These are phyloP conservation scores for Griposia aprilina DNA, from an alignment of 2,888 invertebrate species.

Conservation along the genomic window DNA sequence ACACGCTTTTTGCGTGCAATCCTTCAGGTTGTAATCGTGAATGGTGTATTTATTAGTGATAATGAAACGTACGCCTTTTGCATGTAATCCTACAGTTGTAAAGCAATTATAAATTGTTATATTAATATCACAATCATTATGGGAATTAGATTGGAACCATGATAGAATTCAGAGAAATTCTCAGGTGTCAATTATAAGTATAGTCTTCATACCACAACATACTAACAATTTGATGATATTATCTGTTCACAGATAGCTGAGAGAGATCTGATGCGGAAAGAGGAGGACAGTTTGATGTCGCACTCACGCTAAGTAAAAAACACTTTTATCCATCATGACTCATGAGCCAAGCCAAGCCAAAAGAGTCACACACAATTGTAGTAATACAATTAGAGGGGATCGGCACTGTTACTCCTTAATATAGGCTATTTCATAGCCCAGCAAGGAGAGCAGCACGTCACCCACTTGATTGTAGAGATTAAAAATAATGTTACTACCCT, in stretches of 20 bases:
- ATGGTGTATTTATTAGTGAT: neutral
- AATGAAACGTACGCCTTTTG: neutral
- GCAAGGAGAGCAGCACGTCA: too few species aligned
- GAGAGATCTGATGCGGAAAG: conserved; percentile 29
- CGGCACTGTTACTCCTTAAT: too few species aligned
- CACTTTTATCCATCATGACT: neutral
- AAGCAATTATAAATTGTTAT: conserved; percentile 24
- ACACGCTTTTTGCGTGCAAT: neutral
- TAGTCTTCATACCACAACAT: neutral
- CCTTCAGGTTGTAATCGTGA: neutral
- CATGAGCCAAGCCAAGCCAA: neutral
- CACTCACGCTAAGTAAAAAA: neutral
- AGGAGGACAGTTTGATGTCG: conserved; percentile 1
- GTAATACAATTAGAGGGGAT: too few species aligned
- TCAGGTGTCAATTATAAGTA: conserved; percentile 33
- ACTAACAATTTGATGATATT: conserved; percentile 36
- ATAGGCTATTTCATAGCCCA: too few species aligned
- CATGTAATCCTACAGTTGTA: neutral
- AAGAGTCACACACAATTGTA: neutral
- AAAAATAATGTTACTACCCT: too few species aligned
- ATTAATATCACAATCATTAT: conserved; percentile 17
- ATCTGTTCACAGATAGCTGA: conserved; percentile 24
- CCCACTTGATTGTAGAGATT: too few species aligned
- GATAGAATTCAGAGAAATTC: conserved; percentile 36
- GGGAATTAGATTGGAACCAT: conserved; percentile 34